Base-by-base conservation (phyloP, 1,140 invertebrate genomes). In the Tribolium madens region DNA sequence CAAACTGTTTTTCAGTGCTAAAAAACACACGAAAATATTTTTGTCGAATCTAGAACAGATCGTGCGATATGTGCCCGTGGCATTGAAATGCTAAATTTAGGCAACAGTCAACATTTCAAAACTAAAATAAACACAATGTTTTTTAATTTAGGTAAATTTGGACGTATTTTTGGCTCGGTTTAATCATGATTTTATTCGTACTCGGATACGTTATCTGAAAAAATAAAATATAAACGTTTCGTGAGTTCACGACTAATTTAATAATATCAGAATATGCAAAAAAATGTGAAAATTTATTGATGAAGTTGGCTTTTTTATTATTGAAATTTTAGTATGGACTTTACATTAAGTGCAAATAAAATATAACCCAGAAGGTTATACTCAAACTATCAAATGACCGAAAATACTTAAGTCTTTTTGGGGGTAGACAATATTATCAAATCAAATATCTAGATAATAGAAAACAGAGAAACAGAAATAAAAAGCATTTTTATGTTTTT, bases 61-160 rank as follows among this genome's bases (percentile, higher is more conserved):
- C 14, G 7, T 15, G 6, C 7, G 10, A 57, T 18, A 57, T n/a
- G 1, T 21, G 52, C 14, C 52, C 52, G 10, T 57, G 52, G 15
- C 52, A 57, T 21, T 57, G 52, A 21, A 52, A 26, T 52, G 17
- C n/a, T 57, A 42, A 42, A 42, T 42, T 42, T 42, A 42, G n/a
- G 1, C 21, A 42, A 42, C 36, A 10, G 9, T 42, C 36, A 42
- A 26, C 21, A 4, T 26, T 26, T 26, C 21, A 26, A 26, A 4
- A 26, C 21, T 1, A 26, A 26, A 26, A 26, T 26, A 26, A 26
- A 26, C 21, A 26, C 21, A 26, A 0, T 21, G 18, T 21, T 26
- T 26, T 26, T 26, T 26, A 26, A 26, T 26, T 26, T 26, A 26
- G 6, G 21, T 26, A 26, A 26, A 26, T 26, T 26, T 4, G 21